phyloP scores from a whole-genome alignment of 2,797 vertebrate species.

The Gallinago stenura region DNA sequence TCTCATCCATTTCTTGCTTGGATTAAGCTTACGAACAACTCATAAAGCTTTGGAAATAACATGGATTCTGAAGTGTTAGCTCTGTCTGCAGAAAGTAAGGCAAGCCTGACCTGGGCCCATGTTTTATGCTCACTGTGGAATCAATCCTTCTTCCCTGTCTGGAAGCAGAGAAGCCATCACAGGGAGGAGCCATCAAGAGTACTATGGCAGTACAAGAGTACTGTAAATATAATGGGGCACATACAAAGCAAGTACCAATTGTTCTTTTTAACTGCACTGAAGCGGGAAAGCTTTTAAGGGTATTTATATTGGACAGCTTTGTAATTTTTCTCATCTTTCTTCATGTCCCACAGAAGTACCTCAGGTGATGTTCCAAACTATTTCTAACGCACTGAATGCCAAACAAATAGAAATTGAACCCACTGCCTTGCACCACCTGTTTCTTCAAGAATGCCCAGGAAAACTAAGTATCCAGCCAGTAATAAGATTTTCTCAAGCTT shows the following conservation, averaged over 20 bases:
- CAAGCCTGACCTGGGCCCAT: neutral
- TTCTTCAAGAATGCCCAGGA: neutral
- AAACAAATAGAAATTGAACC: neutral
- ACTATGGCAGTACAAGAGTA: neutral
- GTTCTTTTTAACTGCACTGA: neutral
- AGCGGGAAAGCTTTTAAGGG: neutral
- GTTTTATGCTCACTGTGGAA: neutral
- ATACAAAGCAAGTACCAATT: neutral
- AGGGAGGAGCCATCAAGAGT: neutral
- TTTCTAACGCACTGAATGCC: neutral
- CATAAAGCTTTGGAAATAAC: neutral
- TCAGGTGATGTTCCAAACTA: neutral
- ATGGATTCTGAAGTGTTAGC: neutral
- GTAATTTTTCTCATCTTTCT: neutral
- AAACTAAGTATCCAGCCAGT: neutral
- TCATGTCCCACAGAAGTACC: neutral
- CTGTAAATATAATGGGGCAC: neutral
- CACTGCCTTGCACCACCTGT: neutral
- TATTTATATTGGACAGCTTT: neutral
- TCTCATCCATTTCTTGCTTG: neutral
- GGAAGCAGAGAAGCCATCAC: neutral
- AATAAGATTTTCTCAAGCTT: neutral
- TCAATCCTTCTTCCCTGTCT: neutral
- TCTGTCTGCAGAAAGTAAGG: neutral
- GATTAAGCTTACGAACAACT: neutral